These are phyloP conservation scores for Euleptes europaea DNA, from an alignment of 2,113 vertebrate genomes.

Conservation along the genomic window DNA sequence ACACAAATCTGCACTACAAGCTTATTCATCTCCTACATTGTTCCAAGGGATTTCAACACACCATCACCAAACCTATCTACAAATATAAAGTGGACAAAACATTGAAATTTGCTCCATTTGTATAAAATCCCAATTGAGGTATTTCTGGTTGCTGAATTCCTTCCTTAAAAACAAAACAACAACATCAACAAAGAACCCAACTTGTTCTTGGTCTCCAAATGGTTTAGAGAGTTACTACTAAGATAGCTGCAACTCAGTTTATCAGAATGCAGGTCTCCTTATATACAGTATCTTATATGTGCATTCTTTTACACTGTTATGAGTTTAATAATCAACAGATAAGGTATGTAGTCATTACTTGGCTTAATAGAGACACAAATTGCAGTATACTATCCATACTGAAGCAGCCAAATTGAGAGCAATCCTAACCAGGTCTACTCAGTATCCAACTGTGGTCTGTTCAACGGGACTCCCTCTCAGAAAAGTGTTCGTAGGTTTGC, in stretches of 20 bases:
- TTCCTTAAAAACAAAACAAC: background rate
- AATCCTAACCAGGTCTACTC: background rate
- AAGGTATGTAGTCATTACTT: background rate
- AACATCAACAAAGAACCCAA: background rate
- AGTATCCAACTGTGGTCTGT: background rate
- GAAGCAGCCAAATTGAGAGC: background rate
- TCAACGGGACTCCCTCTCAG: no score
- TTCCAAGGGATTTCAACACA: background rate
- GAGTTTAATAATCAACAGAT: background rate
- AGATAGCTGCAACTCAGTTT: background rate
- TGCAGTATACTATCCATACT: no score
- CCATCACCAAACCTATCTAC: background rate
- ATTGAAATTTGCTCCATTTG: background rate
- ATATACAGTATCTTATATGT: background rate
- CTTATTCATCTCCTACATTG: background rate
- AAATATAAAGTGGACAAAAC: background rate
- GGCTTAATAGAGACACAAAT: background rate
- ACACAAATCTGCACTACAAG: background rate
- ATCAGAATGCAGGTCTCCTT: no score
- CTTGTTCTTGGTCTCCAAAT: background rate
- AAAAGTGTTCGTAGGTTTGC: no score
- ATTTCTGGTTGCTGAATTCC: background rate
- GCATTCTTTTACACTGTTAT: background rate
- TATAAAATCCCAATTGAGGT: background rate
- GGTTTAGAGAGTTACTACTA: background rate